Conservation (phyloP, 2,888 invertebrate genomes). For the Chrysomela aeneicollis region DNA sequence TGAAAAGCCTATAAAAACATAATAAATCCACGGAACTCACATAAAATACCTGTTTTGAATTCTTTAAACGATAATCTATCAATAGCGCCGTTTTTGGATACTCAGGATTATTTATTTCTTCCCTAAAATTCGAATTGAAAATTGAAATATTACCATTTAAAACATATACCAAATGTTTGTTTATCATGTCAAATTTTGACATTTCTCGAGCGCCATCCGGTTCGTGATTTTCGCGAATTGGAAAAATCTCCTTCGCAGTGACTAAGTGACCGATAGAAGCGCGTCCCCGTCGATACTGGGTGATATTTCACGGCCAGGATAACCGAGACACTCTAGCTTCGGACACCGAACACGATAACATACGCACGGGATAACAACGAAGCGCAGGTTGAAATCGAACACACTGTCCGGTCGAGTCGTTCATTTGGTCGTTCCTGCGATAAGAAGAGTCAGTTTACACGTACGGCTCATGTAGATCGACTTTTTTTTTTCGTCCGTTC, state of each 20-base stretch:
- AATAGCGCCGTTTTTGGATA: no score
- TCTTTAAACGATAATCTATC: no score
- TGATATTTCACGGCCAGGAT: constrained; percentile 53
- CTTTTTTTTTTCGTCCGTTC: background rate
- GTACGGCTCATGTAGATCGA: background rate
- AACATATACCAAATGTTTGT: no score
- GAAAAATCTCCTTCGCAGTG: constrained; percentile 25
- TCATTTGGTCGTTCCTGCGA: background rate
- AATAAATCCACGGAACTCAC: no score
- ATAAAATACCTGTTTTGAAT: no score
- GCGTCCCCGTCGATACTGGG: constrained; percentile 28
- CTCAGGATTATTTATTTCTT: no score
- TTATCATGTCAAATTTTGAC: no score
- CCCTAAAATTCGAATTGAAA: no score
- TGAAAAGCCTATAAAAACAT: no score
- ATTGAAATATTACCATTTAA: no score
- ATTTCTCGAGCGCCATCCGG: no score
- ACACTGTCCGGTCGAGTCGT: background rate
- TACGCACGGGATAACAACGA: constrained; percentile 50
- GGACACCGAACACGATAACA: constrained; percentile 50
- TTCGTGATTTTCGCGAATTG: no score
- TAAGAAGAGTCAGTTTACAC: background rate
- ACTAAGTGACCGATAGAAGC: constrained; percentile 44
- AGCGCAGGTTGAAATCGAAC: constrained; percentile 41
- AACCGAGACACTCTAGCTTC: constrained; percentile 31